A percentile compares a stretch with the other conserved stretches of the same genome.
Conservation (phyloP, 1,140 invertebrate genomes). For the Zaprionus kolodkinae region DNA sequence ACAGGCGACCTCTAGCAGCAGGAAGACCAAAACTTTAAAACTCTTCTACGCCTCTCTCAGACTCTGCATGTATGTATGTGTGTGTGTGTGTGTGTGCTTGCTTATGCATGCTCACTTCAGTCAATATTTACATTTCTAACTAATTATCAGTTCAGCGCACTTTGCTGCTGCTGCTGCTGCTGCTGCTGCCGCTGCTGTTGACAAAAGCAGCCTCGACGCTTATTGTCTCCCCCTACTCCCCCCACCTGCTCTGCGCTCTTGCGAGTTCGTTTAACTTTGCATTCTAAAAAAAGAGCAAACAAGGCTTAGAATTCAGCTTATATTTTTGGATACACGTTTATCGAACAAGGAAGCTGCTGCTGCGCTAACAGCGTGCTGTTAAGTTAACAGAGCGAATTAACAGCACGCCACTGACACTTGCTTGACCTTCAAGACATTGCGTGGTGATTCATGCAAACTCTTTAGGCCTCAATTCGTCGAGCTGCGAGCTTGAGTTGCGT, state of each 20-base stretch:
- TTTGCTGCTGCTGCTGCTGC: constrained; percentile 43
- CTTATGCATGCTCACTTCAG: constrained; percentile 65
- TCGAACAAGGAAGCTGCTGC: constrained; percentile 1
- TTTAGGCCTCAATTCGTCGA: constrained; percentile 33
- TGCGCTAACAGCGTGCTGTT: not conserved
- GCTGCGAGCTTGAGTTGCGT: not conserved
- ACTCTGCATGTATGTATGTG: not conserved
- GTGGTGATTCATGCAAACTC: not conserved
- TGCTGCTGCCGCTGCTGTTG: constrained; percentile 27
- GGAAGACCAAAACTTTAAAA: not conserved
- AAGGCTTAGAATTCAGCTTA: constrained; percentile 32
- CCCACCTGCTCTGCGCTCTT: constrained; percentile 21
- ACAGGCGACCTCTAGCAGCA: constrained; percentile 46
- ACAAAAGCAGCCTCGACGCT: constrained; percentile 23
- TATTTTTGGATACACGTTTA: constrained; percentile 42
- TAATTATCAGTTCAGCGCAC: constrained; percentile 83
- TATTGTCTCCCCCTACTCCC: constrained; percentile 29
- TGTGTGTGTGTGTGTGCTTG: constrained; percentile 6
- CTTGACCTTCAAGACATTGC: constrained; percentile 53
- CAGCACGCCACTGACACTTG: constrained; percentile 20
- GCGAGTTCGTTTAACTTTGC: constrained; percentile 76
- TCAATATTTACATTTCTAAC: constrained; percentile 80
- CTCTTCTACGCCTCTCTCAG: constrained; percentile 1
- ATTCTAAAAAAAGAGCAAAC: constrained; percentile 51
- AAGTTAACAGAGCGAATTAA: constrained; percentile 17